Conservation (phyloP, 1,140 invertebrate species). For the Hycleus phaleratus region DNA sequence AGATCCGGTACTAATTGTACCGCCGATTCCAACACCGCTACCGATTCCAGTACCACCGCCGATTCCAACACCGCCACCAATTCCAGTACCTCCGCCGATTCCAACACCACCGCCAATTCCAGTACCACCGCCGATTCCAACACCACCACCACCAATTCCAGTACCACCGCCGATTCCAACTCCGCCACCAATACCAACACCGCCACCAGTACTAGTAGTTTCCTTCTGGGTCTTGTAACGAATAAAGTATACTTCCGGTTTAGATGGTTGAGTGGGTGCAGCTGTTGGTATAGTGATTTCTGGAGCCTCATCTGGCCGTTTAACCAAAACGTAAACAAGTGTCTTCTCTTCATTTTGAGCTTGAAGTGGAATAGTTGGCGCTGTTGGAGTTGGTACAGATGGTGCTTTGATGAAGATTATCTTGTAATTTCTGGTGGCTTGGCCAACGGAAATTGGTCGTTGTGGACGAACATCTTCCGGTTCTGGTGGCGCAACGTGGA, state of each 20-base stretch:
- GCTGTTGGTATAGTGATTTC: constrained; percentile 67
- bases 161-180: constrained; percentile 31
- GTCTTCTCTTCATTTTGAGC: constrained; percentile 80
- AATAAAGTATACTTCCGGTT: constrained; percentile 86
- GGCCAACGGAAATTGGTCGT: constrained; percentile 45
- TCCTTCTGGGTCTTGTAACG: constrained; percentile 75
- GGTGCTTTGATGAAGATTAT: constrained; percentile 87
- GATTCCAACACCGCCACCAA: constrained; percentile 32
- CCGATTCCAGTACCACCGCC: constrained; percentile 35
- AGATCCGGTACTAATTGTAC: constrained; percentile 32
- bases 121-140: constrained; percentile 27
- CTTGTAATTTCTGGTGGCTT: constrained; percentile 77
- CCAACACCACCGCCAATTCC: constrained; percentile 40
- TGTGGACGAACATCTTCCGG: constrained; percentile 55
- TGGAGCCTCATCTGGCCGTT: constrained; percentile 73
- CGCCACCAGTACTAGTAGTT: constrained; percentile 49
- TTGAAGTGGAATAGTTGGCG: constrained; percentile 52
- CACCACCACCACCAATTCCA: constrained; percentile 32
- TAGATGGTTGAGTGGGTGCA: constrained; percentile 69
- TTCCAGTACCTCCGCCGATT: constrained; percentile 32
- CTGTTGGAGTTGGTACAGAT: constrained; percentile 63
- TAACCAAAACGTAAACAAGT: constrained; percentile 80
- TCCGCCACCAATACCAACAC: constrained; percentile 42
- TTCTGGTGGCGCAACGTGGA: constrained; percentile 62
- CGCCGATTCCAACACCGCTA: constrained; percentile 32